phyloP scores from a whole-genome alignment of 2,113 vertebrate genomes.

The Petrocephalus microphthalmus region DNA sequence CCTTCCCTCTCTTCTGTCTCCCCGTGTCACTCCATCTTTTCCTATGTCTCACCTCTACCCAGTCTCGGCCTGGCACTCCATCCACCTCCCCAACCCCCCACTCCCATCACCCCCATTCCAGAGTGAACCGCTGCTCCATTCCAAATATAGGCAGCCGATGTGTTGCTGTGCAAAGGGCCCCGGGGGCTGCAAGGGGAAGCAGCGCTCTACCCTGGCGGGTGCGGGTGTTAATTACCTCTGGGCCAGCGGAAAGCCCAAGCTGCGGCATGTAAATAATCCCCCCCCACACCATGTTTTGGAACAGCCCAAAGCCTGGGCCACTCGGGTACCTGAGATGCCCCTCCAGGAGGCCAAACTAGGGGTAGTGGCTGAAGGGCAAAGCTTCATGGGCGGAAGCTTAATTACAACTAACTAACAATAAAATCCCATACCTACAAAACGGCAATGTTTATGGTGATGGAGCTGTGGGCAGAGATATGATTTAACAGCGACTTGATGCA shows the following conservation, averaged over 20 bases:
- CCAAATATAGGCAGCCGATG: background rate
- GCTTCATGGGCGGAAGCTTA: background rate
- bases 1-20: background rate
- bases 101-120: background rate
- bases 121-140: background rate
- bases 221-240: constrained; percentile 14
- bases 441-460: background rate
- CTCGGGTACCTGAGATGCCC: background rate
- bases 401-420: background rate
- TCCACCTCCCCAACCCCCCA: background rate
- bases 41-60: background rate
- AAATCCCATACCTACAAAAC: background rate
- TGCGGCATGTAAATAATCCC: constrained; percentile 4
- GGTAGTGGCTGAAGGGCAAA: background rate
- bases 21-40: background rate
- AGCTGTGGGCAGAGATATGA: background rate
- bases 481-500: background rate
- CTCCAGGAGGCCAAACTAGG: background rate
- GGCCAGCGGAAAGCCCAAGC: background rate
- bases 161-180: background rate
- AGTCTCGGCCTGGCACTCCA: background rate
- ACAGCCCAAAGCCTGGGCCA: background rate
- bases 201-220: background rate
- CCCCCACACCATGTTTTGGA: background rate
- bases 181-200: background rate